Evolutionary conservation across 1,140 invertebrate genomes (phyloP).

Genomic region (Globodera rostochiensis): DNA sequence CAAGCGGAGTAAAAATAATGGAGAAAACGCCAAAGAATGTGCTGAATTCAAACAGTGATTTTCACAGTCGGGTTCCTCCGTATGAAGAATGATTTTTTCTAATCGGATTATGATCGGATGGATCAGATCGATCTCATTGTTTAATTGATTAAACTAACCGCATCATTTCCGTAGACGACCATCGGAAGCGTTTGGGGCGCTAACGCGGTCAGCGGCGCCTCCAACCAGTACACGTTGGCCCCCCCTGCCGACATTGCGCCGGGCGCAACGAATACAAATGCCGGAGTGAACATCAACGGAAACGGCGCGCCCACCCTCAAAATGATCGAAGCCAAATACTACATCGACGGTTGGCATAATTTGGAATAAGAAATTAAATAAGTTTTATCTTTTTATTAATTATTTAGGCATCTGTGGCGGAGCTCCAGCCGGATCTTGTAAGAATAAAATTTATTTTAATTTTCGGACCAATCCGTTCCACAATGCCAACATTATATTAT

Average conservation of each 20-base stretch:
- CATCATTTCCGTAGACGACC: neutral
- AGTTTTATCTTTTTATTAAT: neutral
- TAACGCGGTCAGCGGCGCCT: neutral
- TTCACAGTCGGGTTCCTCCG: no score
- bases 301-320: conserved; percentile 5
- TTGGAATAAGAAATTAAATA: neutral
- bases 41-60: no score
- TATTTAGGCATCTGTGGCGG: no score
- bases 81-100: no score
- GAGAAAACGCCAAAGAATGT: no score
- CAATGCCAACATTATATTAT: neutral
- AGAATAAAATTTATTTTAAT: neutral
- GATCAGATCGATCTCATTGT: no score
- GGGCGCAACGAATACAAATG: neutral
- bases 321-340: neutral
- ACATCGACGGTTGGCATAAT: neutral
- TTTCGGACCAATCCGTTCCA: neutral
- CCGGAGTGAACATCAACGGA: conserved; percentile 7
- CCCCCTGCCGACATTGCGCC: neutral
- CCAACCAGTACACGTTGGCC: neutral
- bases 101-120: no score
- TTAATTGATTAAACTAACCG: no score
- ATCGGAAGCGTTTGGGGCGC: neutral
- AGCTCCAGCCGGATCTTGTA: neutral
- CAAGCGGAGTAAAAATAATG: neutral